Evolutionary conservation across 2,888 invertebrate genomes (phyloP).

Genomic region (Epicampocera succincta): DNA sequence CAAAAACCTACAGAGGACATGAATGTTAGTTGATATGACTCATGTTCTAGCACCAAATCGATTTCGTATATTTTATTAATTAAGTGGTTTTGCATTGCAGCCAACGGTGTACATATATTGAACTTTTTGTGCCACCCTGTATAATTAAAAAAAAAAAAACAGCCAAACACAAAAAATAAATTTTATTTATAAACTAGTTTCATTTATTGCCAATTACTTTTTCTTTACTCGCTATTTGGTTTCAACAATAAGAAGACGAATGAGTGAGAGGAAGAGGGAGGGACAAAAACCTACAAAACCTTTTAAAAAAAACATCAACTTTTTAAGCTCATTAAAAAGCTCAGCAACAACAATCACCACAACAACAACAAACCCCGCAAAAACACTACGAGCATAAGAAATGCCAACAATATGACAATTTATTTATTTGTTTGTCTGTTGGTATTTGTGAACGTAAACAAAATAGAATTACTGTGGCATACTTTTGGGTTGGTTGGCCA

Average conservation of each 20-base stretch:
- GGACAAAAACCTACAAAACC: not conserved
- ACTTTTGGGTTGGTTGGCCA: conserved; percentile 47
- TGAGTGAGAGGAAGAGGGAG: not conserved
- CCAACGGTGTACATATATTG: no score
- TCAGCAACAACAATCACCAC: not conserved
- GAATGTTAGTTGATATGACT: no score
- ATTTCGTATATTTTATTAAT: no score
- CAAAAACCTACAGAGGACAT: no score
- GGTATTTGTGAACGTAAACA: conserved; percentile 29
- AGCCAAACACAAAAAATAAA: not conserved
- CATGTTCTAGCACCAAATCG: no score
- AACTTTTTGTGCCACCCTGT: no score
- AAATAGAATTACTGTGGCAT: conserved; percentile 61
- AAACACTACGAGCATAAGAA: conserved; percentile 7
- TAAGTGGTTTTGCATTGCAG: no score
- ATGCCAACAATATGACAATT: conserved; percentile 42
- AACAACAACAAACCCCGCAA: not conserved
- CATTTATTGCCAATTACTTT: not conserved
- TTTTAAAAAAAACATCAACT: conserved; percentile 13
- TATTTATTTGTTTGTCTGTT: conserved; percentile 42
- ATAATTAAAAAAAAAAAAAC: not conserved
- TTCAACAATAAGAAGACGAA: no score
- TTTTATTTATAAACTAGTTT: not conserved
- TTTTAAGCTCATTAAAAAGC: conserved; percentile 62
- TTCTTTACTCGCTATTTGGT: not conserved